Conservation (phyloP, 2,113 vertebrate genomes). For the Uria aalge region DNA sequence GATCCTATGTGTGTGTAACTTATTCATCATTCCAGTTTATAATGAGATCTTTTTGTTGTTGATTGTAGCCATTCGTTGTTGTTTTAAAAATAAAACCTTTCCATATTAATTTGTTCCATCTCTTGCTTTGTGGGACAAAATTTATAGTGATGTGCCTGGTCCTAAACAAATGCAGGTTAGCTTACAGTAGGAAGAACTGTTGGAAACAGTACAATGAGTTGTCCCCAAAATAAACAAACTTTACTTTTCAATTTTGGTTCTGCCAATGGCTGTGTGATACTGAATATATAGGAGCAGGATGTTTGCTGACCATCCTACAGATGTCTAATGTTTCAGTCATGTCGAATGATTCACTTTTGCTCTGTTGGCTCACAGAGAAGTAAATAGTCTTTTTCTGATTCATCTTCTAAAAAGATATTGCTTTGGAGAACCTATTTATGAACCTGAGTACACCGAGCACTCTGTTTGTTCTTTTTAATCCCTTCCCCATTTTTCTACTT, state of each 20-base stretch:
- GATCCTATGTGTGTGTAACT: background rate
- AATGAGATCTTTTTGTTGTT: constrained; percentile 18
- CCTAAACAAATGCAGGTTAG: constrained; percentile 16
- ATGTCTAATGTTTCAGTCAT: background rate
- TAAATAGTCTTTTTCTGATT: background rate
- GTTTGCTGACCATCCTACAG: constrained; percentile 1
- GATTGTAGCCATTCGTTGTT: background rate
- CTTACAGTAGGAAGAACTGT: constrained; percentile 31
- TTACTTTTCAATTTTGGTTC: background rate
- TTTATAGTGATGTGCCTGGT: constrained; percentile 19
- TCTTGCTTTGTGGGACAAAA: background rate
- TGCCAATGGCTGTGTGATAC: background rate
- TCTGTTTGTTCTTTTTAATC: constrained; percentile 10
- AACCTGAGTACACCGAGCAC: background rate
- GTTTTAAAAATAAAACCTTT: constrained; percentile 30
- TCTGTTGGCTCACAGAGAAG: background rate
- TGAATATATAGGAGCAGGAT: background rate
- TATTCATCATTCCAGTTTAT: constrained; percentile 6
- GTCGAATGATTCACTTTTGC: background rate
- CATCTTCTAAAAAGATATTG: background rate
- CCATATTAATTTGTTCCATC: constrained; percentile 7
- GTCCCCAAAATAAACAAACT: constrained; percentile 22
- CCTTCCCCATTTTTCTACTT: constrained; percentile 2
- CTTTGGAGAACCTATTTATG: constrained; percentile 8
- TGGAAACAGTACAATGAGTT: background rate